Evolutionary conservation across 2,888 invertebrate genomes (phyloP), one percentile per base, ranked within the genome.

Genomic region (Lepidocyrtinus sp.): DNA sequence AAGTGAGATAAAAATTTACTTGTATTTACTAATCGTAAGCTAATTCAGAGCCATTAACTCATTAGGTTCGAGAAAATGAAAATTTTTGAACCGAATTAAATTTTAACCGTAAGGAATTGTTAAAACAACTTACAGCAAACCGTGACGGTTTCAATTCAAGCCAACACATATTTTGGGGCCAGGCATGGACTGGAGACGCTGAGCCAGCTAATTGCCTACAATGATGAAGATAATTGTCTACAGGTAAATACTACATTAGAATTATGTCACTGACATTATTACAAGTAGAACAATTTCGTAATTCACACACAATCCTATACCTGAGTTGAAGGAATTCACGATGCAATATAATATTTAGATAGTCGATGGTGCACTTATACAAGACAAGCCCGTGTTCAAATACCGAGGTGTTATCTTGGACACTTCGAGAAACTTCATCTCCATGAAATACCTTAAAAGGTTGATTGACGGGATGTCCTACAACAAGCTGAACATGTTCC

Each of bases 391-490:
- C 0, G 87, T 90, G 17, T 92, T 90, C 87, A 86, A 88, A 1
- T 90, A 90, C 84, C 88, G 92, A 61, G 91, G 91, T 15, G 81
- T 92, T 5, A 88, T 91, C 82, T 85, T 92, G 36, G 92, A 92
- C 87, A 90, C 91, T 0, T 89, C 91, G 1, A 87, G 91, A 25
- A 87, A 87, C 78, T 87, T 84, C 78, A 80, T 87, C 68, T 92
- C 95, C 0, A 88, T 96, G 83, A 88, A 88, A 7, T 91, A 91
- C 46, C 92, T 96, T 7, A 91, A 92, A 86, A 91, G 91, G 83
- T 93, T 94, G 67, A 90, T 97, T 84, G 94, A 96, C 86, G 97
- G 92, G 0, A 95, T 98, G 94, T 93, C 94, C 0, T 91, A 94
- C 17, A 93, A 93, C 64, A 98, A 98, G 89, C 73, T 91, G 87